Conservation (phyloP, 2,797 vertebrate genomes). For the Sebastes iracundus region DNA sequence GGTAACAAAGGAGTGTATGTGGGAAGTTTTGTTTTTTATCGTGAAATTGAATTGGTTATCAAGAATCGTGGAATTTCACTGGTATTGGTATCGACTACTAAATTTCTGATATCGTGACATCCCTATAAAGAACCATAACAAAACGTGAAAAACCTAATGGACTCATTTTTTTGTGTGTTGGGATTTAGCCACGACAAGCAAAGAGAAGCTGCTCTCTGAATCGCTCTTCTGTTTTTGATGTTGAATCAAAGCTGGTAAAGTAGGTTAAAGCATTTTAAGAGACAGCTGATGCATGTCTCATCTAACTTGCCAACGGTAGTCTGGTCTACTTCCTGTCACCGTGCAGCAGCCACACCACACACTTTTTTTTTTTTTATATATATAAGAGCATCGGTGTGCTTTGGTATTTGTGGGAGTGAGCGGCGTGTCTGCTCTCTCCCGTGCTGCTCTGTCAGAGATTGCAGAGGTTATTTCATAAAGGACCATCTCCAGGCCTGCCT, state of each 20-base stretch:
- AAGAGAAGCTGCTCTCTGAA: neutral
- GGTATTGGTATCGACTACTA: too few species aligned
- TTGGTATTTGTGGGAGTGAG: slow-evolving; percentile 1
- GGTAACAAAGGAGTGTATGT: too few species aligned
- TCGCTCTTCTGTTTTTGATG: neutral
- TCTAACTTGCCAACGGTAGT: slow-evolving; percentile 5
- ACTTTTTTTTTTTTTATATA: neutral
- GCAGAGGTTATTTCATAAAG: slow-evolving; percentile 71
- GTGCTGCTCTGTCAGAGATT: slow-evolving; percentile 60
- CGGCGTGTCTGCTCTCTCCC: slow-evolving; percentile 30
- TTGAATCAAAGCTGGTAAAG: neutral
- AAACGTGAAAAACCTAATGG: neutral
- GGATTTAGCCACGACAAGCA: neutral
- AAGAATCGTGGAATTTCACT: too few species aligned
- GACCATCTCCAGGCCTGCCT: slow-evolving; percentile 69
- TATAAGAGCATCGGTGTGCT: slow-evolving; percentile 17
- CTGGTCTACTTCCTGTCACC: slow-evolving; percentile 10
- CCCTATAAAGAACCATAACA: too few species aligned
- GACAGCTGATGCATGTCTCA: neutral
- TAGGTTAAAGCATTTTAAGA: neutral
- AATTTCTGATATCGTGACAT: too few species aligned
- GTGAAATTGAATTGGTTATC: too few species aligned
- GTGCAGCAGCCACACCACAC: neutral
- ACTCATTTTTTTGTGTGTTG: neutral
- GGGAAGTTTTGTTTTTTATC: too few species aligned